phyloP scores from a whole-genome alignment of 2,797 vertebrate species.

The Glossophaga mutica region DNA sequence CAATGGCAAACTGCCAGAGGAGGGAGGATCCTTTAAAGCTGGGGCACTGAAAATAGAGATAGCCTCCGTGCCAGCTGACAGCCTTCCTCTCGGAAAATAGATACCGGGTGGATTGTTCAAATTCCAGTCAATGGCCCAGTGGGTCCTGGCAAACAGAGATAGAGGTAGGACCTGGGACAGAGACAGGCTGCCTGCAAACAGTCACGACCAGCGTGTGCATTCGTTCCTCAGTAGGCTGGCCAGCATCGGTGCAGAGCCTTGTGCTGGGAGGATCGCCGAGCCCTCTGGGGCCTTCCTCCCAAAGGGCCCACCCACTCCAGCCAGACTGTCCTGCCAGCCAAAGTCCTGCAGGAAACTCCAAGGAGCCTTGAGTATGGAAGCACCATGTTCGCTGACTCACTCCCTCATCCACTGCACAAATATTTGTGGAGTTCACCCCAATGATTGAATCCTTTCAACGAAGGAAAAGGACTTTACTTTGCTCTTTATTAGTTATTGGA shows the following conservation, averaged over 20 bases:
- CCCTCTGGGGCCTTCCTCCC: background rate
- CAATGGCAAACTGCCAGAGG: background rate
- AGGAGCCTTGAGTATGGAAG: background rate
- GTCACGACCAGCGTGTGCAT: too few relatives aligned
- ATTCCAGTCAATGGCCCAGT: background rate
- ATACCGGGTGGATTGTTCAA: background rate
- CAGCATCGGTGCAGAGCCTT: background rate
- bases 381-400: background rate
- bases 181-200: too few relatives aligned
- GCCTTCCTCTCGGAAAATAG: background rate
- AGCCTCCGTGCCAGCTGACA: background rate
- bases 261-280: background rate
- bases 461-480: slow-evolving; percentile 42
- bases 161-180: background rate
- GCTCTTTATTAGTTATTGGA: slow-evolving; percentile 74
- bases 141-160: background rate
- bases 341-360: too few relatives aligned
- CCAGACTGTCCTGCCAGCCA: too few relatives aligned
- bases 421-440: slow-evolving; percentile 55
- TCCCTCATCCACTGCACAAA: slow-evolving; percentile 16
- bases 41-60: background rate
- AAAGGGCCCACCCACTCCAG: background rate
- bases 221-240: background rate
- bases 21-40: background rate
- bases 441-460: slow-evolving; percentile 56